Percentiles rank a stretch among this genome's conserved stretches.
These are phyloP conservation scores for Epirrita christyi DNA, from an alignment of 2,888 invertebrate genomes.

Conservation along the genomic window DNA sequence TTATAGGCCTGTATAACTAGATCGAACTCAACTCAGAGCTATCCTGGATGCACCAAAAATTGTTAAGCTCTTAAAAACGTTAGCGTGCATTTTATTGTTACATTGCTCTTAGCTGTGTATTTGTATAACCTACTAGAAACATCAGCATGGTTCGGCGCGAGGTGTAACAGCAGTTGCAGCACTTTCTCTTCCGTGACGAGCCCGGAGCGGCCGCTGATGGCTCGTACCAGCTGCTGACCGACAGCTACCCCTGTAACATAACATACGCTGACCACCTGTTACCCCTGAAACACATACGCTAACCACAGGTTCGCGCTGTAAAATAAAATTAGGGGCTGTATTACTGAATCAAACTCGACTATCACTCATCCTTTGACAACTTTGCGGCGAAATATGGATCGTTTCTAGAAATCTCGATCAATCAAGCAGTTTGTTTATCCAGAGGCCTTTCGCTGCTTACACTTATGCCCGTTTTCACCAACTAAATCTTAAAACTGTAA, in stretches of 20 bases:
- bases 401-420: no score
- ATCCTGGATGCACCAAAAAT: background rate
- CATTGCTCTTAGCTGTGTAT: background rate
- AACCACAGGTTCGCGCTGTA: no score
- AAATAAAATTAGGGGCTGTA: no score
- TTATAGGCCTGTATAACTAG: background rate
- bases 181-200: conserved; percentile 72
- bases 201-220: conserved; percentile 64
- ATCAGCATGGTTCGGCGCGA: conserved; percentile 66
- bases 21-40: background rate
- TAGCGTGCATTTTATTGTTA: no score
- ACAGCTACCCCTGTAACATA: conserved; percentile 62
- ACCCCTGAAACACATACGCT: background rate
- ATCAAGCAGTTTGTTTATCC: no score
- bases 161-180: conserved; percentile 63
- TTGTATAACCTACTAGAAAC: conserved; percentile 50
- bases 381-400: no score
- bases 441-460: no score
- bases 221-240: conserved; percentile 69
- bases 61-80: no score
- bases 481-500: no score
- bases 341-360: no score
- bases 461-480: no score
- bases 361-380: no score
- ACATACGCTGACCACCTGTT: conserved; percentile 43